These are phyloP conservation scores for Boulengerochromis microlepis DNA, from an alignment of 2,113 vertebrate genomes.

Conservation along the genomic window DNA sequence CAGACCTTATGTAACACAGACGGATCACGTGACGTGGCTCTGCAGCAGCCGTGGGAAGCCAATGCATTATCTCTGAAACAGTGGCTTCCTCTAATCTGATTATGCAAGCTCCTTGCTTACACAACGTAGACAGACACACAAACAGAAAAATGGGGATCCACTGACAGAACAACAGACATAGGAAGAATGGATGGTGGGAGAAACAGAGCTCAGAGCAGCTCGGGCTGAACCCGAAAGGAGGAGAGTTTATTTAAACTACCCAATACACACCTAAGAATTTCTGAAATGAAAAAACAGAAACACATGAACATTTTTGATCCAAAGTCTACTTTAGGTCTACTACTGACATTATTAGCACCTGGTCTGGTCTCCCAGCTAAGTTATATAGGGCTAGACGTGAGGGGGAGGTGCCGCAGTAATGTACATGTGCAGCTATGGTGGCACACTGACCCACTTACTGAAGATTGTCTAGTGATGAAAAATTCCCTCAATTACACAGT, in stretches of 20 bases:
- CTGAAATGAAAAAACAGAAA: neutral
- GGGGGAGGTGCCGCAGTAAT: neutral
- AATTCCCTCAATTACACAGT: neutral
- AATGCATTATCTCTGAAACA: conserved; percentile 58
- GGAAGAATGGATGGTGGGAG: neutral
- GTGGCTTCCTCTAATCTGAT: conserved; percentile 63
- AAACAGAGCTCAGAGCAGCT: neutral
- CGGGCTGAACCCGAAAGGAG: neutral
- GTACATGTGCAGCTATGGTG: conserved; percentile 21
- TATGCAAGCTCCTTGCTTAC: conserved; percentile 58
- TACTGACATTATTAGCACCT: neutral
- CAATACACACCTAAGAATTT: neutral
- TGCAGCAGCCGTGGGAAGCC: conserved; percentile 62
- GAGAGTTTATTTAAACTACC: neutral
- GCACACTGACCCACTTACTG: conserved; percentile 55
- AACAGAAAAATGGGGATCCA: neutral
- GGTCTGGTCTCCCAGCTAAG: neutral
- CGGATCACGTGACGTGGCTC: conserved; percentile 62
- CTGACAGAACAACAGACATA: neutral
- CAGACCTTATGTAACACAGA: conserved; percentile 65
- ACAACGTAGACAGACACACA: conserved; percentile 37
- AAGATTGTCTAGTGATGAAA: neutral
- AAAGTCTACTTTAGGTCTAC: neutral
- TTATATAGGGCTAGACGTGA: neutral
- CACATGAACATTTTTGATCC: neutral